phyloP scores from a whole-genome alignment of 2,888 invertebrate species.

The Agrotis segetum region DNA sequence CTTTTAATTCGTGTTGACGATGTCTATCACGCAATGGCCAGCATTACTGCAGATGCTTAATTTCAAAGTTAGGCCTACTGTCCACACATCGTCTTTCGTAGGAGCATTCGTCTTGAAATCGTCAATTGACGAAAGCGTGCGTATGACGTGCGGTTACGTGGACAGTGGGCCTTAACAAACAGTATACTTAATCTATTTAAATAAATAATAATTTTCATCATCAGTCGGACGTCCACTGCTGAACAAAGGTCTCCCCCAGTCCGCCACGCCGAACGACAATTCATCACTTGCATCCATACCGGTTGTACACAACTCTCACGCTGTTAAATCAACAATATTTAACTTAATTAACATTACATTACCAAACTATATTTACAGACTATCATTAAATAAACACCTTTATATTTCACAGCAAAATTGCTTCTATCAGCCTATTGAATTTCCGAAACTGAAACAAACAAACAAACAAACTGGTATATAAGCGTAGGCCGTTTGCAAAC shows the following conservation, averaged over 20 bases:
- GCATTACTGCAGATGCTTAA: not conserved
- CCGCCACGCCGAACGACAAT: no score
- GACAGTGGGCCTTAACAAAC: no score
- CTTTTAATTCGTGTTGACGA: not conserved
- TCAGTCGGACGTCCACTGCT: no score
- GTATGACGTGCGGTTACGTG: no score
- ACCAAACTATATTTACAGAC: conserved; percentile 13
- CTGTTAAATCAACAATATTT: not conserved
- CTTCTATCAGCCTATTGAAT: conserved; percentile 38
- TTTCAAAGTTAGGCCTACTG: no score
- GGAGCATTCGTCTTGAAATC: no score
- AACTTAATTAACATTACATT: conserved; percentile 11
- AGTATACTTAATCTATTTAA: not conserved
- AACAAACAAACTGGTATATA: conserved; percentile 40
- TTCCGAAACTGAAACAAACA: conserved; percentile 38
- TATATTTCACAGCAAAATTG: conserved; percentile 19
- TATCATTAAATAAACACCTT: conserved; percentile 17
- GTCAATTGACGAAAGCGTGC: no score
- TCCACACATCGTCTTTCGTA: no score
- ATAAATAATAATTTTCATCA: not conserved
- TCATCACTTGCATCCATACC: no score
- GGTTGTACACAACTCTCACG: no score
- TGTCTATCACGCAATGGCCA: not conserved
- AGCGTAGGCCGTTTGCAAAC: conserved; percentile 49
- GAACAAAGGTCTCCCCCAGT: no score